phyloP scores from a whole-genome alignment of 1,140 invertebrate species.

The Bemisia tabaci region DNA sequence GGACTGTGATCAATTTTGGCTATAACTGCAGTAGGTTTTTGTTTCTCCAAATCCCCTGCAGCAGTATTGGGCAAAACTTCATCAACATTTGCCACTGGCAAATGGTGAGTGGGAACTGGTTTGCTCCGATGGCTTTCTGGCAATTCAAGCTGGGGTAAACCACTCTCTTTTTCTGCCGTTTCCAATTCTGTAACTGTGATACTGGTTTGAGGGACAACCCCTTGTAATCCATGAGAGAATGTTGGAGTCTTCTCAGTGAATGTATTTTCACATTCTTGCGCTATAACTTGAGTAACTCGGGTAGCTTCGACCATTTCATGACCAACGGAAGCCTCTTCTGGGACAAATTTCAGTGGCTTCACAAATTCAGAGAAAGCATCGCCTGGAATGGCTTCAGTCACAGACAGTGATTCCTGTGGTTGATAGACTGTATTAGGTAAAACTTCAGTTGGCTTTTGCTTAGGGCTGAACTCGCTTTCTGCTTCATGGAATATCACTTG shows the following conservation, averaged over 20 bases:
- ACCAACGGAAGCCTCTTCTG: slow-evolving; percentile 34
- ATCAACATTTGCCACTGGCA: slow-evolving; percentile 42
- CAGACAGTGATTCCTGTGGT: slow-evolving; percentile 38
- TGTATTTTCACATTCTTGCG: slow-evolving; percentile 37
- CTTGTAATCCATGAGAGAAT: slow-evolving; percentile 10
- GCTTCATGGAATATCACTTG: slow-evolving; percentile 40
- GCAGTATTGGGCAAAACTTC: slow-evolving; percentile 39
- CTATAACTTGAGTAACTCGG: slow-evolving; percentile 36
- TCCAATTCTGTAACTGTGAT: slow-evolving; percentile 37
- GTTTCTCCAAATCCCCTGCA: slow-evolving; percentile 32
- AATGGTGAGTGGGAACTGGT: slow-evolving; percentile 35
- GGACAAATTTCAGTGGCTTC: slow-evolving; percentile 36
- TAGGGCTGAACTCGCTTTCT: slow-evolving; percentile 35
- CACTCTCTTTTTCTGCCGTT: slow-evolving; percentile 40
- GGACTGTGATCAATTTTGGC: slow-evolving; percentile 36
- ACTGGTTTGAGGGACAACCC: slow-evolving; percentile 31
- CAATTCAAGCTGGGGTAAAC: slow-evolving; percentile 33
- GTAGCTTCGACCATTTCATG: slow-evolving; percentile 41
- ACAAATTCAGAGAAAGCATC: slow-evolving; percentile 38
- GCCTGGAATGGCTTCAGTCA: slow-evolving; percentile 39
- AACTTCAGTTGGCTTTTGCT: slow-evolving; percentile 32
- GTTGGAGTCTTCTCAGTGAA: slow-evolving; percentile 30
- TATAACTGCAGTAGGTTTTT: slow-evolving; percentile 25
- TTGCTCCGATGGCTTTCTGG: slow-evolving; percentile 41
- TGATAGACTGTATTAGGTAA: slow-evolving; percentile 36